Evolutionary conservation across 2,888 invertebrate species (phyloP), one percentile per base, ranked within the genome.

Genomic region (Dolichopus griseipennis): DNA sequence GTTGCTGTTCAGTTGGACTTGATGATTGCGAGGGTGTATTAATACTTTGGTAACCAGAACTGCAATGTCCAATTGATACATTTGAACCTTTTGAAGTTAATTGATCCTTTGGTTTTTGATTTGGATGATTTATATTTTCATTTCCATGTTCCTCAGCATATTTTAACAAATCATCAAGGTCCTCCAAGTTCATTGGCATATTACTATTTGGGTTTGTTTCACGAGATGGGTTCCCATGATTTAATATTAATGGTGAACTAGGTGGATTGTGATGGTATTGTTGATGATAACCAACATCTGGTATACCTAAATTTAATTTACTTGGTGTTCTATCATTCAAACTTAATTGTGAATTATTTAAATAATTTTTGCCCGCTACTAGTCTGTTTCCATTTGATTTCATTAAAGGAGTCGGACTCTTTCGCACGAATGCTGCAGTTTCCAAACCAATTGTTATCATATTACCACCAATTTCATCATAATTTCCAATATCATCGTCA

Each of bases 41-140:
- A 76, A 93, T 91, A 75, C 93, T 93, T 82, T 93, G 93, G 81
- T 93, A 93, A 8, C 93, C 93, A 0, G 93, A 93, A 74, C 91
- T 91, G 52, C 91, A 92, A 73, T 92, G 93, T 70, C 91, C 90
- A 72, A 91, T 91, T 1, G 91, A 91, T 66, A 90, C 88, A 76
- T 91, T 90, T 64, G 92, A 92, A 66, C 90, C 88, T 77, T 90
- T 88, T 68, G 88, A 90, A 61, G 80, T 79, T 61, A 81, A 72
- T 68, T 78, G 78, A 68, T 81, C 80, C 72, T 81, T 81, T 71
- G 73, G 69, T 68, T 73, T 74, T 27, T 71, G 65, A 34, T 43
- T 27, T 27, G n/a, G 64, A 61, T 65, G 66, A 7, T 68, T 69
- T 27, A 68, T 67, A 33, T 66, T 69, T 20, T 71, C 69, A 79